Conservation (phyloP, 2,113 vertebrate species). For the Halichoerus grypus region DNA sequence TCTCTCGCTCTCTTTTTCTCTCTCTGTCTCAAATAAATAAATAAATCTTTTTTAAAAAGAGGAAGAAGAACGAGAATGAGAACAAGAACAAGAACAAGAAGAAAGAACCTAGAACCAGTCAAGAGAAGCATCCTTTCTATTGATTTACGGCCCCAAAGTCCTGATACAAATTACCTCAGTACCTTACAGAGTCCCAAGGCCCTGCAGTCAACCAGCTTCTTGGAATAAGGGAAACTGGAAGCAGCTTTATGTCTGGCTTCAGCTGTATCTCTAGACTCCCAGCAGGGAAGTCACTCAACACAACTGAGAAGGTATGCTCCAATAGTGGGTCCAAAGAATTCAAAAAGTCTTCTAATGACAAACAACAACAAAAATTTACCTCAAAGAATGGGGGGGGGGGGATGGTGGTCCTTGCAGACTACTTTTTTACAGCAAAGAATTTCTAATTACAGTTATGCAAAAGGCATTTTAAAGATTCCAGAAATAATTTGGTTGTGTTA, state of each 20-base stretch:
- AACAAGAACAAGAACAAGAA: not conserved
- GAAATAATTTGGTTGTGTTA: conserved; percentile 54
- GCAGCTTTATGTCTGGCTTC: not conserved
- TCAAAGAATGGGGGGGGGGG: not conserved
- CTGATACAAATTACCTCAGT: conserved; percentile 41
- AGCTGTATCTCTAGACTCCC: not conserved
- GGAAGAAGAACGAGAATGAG: not conserved
- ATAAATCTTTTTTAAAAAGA: not conserved
- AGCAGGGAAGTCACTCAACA: not conserved
- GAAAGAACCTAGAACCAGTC: not conserved
- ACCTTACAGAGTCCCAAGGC: conserved; percentile 5
- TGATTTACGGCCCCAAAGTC: conserved; percentile 38
- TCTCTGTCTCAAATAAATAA: too few relatives aligned
- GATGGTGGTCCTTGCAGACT: not conserved
- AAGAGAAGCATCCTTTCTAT: conserved; percentile 10
- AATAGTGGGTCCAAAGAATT: not conserved
- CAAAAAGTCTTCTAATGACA: conserved; percentile 32
- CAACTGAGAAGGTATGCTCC: not conserved
- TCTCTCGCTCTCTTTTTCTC: not conserved
- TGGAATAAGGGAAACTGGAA: not conserved
- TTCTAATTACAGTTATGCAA: conserved; percentile 64
- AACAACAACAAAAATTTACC: conserved; percentile 41
- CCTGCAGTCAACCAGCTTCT: not conserved
- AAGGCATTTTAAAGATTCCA: conserved; percentile 69
- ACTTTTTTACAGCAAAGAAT: conserved; percentile 49